A percentile compares a stretch with the other conserved stretches of the same genome.
Conservation (phyloP, 2,888 invertebrate genomes). For the Julus scanicus region DNA sequence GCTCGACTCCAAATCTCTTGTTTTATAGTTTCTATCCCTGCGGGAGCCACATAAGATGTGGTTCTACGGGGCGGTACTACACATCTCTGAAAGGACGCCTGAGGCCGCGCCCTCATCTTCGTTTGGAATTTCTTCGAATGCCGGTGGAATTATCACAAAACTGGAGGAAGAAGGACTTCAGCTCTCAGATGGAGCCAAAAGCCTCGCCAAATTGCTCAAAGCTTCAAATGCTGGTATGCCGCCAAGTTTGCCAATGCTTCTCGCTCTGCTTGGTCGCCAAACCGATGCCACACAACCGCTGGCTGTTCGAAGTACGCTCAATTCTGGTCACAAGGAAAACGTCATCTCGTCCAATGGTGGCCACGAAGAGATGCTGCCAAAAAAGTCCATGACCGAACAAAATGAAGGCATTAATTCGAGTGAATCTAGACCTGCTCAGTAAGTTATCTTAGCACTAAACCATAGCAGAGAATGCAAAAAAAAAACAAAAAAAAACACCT, state of each 20-base stretch:
- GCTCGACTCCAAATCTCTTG: not conserved
- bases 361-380: not conserved
- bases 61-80: slow-evolving; percentile 43
- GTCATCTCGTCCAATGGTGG: not conserved
- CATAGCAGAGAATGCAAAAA: not conserved
- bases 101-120: not conserved
- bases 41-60: slow-evolving; percentile 30
- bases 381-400: not conserved
- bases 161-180: slow-evolving; percentile 41
- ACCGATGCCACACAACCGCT: not conserved
- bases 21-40: slow-evolving; percentile 29
- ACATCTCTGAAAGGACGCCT: not conserved
- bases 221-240: not conserved
- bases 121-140: not conserved
- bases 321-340: slow-evolving; percentile 14
- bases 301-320: not conserved
- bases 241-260: slow-evolving; percentile 7
- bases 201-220: slow-evolving; percentile 29
- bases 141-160: not conserved
- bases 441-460: not conserved
- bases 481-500: not conserved
- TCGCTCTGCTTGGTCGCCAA: not conserved
- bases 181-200: slow-evolving; percentile 44
- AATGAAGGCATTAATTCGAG: not conserved
- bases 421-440: not conserved